phyloP scores from a whole-genome alignment of 2,113 vertebrate species.

The Scalopus aquaticus region DNA sequence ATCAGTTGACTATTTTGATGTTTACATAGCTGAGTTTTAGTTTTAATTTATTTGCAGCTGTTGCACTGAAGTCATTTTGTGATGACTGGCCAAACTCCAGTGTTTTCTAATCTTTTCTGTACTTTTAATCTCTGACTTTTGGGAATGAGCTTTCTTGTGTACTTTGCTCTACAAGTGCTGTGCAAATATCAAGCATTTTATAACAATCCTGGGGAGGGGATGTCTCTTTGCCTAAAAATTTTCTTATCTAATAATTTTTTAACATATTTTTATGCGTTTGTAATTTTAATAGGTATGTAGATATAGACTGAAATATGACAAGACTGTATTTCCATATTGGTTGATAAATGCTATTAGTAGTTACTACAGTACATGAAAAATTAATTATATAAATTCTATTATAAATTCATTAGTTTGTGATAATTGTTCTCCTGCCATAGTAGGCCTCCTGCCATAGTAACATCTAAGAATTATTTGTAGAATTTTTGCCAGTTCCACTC shows the following conservation, averaged over 20 bases:
- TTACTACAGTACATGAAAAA: not conserved
- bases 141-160: slow-evolving; percentile 66
- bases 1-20: slow-evolving; percentile 39
- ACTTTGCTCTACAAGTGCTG: not conserved
- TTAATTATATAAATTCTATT: slow-evolving; percentile 9
- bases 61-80: slow-evolving; percentile 68
- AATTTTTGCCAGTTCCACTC: not conserved
- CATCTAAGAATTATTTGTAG: slow-evolving; percentile 5
- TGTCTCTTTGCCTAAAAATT: not conserved
- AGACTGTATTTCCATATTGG: not conserved
- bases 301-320: not conserved
- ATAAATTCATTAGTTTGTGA: slow-evolving; percentile 35
- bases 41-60: slow-evolving; percentile 73
- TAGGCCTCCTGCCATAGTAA: not conserved
- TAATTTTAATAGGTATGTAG: slow-evolving; percentile 16
- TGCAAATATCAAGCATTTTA: too few relatives aligned
- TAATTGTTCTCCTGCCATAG: slow-evolving; percentile 48
- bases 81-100: slow-evolving; percentile 56
- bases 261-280: slow-evolving; percentile 9
- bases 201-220: too few relatives aligned
- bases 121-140: slow-evolving; percentile 68
- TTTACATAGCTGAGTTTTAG: slow-evolving; percentile 60
- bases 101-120: slow-evolving; percentile 73
- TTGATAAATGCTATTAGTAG: slow-evolving; percentile 21
- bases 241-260: slow-evolving; percentile 33